Evolutionary conservation across 2,888 invertebrate genomes (phyloP).

Genomic region (Amphipyra berbera): DNA sequence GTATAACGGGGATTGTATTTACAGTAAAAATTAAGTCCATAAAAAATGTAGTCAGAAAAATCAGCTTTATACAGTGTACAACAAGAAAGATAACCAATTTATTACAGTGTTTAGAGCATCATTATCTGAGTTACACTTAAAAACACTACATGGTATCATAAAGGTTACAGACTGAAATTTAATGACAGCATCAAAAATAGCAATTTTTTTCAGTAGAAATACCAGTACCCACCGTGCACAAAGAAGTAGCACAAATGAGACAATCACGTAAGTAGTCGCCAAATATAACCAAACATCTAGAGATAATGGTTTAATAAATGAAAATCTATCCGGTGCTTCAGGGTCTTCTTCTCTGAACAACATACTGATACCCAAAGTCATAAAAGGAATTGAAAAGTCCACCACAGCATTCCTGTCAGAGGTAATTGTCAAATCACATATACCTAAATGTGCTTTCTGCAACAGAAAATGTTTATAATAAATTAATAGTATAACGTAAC

Average conservation of each 20-base stretch:
- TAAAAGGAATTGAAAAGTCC: constrained; percentile 98
- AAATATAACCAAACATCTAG: constrained; percentile 96
- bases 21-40: too few species aligned
- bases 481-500: background rate
- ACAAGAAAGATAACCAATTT: too few species aligned
- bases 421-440: constrained; percentile 98
- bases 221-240: constrained; percentile 91
- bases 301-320: constrained; percentile 96
- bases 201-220: constrained; percentile 5
- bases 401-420: constrained; percentile 95
- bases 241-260: constrained; percentile 94
- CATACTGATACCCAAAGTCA: constrained; percentile 97
- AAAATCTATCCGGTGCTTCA: constrained; percentile 95
- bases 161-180: too few species aligned
- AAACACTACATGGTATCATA: too few species aligned
- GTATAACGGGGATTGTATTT: too few species aligned
- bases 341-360: constrained; percentile 94
- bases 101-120: too few species aligned
- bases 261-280: constrained; percentile 94
- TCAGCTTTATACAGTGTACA: too few species aligned
- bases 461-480: constrained; percentile 61
- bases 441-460: constrained; percentile 97
- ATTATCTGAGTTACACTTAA: too few species aligned
- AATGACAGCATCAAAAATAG: too few species aligned
- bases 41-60: too few species aligned